Percentiles rank a stretch among this genome's conserved stretches.
phyloP scores from a whole-genome alignment of 2,888 invertebrate genomes.

The Rotaria macrura region DNA sequence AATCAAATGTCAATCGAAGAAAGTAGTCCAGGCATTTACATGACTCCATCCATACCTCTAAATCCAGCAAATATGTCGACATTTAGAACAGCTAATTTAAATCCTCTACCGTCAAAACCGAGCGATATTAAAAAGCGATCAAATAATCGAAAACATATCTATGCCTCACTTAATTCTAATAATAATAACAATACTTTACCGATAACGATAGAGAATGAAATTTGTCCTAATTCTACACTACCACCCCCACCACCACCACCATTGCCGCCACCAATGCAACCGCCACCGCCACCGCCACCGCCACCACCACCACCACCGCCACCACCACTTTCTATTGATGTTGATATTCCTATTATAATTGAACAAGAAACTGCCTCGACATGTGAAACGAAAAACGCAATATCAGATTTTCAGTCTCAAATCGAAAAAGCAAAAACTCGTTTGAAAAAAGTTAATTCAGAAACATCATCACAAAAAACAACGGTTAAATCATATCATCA shows the following conservation, averaged over 20 bases:
- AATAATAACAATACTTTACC: not conserved
- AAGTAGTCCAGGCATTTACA: not conserved
- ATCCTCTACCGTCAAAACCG: not conserved
- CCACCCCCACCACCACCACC: not conserved
- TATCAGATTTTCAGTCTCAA: not conserved
- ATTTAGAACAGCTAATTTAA: not conserved
- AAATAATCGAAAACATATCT: not conserved
- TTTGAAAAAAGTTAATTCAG: not conserved
- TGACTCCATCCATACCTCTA: not conserved
- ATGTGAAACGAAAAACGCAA: not conserved
- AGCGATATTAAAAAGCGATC: slow-evolving; percentile 3
- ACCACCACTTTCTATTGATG: not conserved
- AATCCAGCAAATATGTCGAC: not conserved
- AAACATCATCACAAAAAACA: not conserved
- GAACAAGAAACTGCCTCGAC: not conserved
- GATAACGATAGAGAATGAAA: not conserved
- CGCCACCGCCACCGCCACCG: not conserved
- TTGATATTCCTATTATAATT: not conserved
- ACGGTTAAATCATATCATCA: not conserved
- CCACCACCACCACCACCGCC: not conserved
- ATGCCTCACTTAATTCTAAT: not conserved
- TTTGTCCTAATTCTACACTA: not conserved
- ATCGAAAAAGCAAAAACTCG: not conserved
- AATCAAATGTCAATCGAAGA: not conserved
- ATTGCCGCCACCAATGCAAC: not conserved